Percentiles rank a stretch among this genome's conserved stretches.
phyloP scores from a whole-genome alignment of 1,140 invertebrate species.

The Frieseomelitta varia region DNA sequence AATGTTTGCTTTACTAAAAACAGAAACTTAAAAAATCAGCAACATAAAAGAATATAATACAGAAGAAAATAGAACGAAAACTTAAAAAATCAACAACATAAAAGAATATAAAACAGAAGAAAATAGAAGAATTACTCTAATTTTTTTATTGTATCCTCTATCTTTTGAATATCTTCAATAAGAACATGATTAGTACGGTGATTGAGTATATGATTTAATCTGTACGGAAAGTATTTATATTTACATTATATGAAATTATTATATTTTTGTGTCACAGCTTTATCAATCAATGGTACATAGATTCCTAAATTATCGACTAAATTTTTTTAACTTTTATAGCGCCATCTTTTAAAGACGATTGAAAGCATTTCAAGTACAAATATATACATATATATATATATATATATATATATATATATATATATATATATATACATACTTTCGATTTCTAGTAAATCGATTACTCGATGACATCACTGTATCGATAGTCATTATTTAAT shows the following conservation, averaged over 20 bases:
- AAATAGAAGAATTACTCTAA: background rate
- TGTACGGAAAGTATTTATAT: background rate
- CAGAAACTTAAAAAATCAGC: background rate
- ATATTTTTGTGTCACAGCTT: no score
- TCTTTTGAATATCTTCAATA: background rate
- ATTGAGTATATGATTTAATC: no score
- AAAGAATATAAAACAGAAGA: no score
- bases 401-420: background rate
- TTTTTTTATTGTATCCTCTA: background rate
- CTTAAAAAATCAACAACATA: no score
- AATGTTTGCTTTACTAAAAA: no score
- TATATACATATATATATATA: background rate
- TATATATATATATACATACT: background rate
- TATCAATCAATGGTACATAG: background rate
- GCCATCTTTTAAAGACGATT: background rate
- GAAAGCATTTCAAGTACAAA: background rate
- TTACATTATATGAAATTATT: no score
- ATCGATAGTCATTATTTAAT: no score
- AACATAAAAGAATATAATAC: no score
- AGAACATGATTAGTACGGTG: background rate
- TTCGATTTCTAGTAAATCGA: background rate
- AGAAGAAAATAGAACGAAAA: no score
- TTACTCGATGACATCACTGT: background rate
- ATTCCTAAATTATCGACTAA: background rate
- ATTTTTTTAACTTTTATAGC: no score